Conservation (phyloP, 2,797 vertebrate species). For the Margarornis squamiger region DNA sequence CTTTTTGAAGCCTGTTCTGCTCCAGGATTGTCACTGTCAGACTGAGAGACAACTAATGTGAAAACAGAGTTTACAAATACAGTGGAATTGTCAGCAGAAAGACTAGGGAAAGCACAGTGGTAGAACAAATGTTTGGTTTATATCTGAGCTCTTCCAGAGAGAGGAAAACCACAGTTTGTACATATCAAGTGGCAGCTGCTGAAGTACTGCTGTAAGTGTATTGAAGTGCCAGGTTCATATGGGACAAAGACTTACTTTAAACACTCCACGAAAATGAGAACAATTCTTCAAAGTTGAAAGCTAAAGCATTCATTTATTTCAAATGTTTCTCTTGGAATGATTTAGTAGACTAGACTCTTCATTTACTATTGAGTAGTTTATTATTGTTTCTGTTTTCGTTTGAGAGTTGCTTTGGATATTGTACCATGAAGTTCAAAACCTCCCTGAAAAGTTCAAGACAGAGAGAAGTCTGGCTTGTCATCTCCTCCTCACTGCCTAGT, state of each 20-base stretch:
- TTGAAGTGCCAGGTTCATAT: neutral
- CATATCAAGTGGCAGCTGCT: neutral
- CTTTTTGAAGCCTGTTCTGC: neutral
- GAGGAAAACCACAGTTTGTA: neutral
- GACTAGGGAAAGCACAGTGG: neutral
- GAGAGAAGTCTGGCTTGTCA: neutral
- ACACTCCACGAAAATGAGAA: neutral
- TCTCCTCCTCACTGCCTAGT: neutral
- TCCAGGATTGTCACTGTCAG: neutral
- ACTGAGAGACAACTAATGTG: neutral
- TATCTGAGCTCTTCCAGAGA: neutral
- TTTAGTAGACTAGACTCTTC: neutral
- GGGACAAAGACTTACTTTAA: neutral
- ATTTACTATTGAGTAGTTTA: neutral
- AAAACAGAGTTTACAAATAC: neutral
- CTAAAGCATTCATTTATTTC: slow-evolving; percentile 11
- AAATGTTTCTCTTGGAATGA: slow-evolving; percentile 27
- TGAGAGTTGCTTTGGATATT: neutral
- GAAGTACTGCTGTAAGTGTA: neutral
- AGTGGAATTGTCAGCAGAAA: neutral
- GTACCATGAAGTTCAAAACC: neutral
- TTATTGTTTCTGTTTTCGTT: slow-evolving; percentile 19
- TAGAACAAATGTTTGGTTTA: neutral
- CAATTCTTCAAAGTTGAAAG: slow-evolving; percentile 31
- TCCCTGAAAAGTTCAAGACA: neutral